These are phyloP conservation scores for Semnornis frantzii DNA, from an alignment of 2,113 vertebrate species.

Conservation along the genomic window DNA sequence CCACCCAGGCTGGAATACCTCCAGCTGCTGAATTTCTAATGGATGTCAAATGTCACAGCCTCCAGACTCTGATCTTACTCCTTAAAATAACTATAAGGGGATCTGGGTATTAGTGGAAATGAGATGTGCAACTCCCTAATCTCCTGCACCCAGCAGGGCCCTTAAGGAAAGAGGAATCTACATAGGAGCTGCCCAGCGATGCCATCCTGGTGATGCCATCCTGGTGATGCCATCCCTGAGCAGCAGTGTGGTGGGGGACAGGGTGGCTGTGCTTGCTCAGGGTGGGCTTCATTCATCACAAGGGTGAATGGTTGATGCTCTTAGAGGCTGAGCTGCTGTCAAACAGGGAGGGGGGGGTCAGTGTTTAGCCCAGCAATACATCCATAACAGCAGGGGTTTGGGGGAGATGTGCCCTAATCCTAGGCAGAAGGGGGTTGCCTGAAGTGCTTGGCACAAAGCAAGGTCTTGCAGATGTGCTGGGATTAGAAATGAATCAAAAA, in stretches of 20 bases:
- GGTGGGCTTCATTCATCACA: rapidly evolving
- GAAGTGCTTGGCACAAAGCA: not conserved
- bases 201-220: rapidly evolving
- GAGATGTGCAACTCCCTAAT: not conserved
- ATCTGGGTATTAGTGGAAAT: constrained; percentile 39
- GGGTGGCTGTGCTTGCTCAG: rapidly evolving
- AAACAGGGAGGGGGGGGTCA: not conserved
- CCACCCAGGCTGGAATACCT: not conserved
- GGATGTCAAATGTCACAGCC: not conserved
- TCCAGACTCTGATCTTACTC: not conserved
- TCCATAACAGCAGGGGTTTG: rapidly evolving
- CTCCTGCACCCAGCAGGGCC: not conserved
- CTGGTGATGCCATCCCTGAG: rapidly evolving
- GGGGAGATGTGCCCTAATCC: not conserved
- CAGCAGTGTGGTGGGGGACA: rapidly evolving
- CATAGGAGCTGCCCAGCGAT: rapidly evolving
- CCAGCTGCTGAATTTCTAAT: not conserved
- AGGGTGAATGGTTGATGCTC: too few relatives aligned
- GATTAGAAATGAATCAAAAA: not conserved
- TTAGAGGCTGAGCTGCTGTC: not conserved
- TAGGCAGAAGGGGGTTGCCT: rapidly evolving
- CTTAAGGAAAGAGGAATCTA: not conserved
- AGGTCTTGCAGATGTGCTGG: not conserved
- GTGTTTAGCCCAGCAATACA: not conserved
- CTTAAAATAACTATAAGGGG: constrained; percentile 18